Conservation (phyloP, 2,888 invertebrate species). For the Xestia xanthographa region DNA sequence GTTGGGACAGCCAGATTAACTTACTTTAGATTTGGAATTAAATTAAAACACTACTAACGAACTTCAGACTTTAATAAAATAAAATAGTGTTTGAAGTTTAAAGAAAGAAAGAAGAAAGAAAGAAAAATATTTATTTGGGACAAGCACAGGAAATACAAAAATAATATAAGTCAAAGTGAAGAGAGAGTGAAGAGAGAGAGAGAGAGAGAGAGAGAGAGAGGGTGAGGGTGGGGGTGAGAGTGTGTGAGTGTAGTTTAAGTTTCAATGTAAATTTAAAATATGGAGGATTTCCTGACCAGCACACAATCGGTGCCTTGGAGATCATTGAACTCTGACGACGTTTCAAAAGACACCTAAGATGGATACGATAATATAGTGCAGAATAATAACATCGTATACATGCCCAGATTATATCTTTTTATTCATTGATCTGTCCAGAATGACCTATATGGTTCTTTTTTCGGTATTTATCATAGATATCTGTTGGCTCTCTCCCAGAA, state of each 20-base stretch:
- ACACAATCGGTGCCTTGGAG: background rate
- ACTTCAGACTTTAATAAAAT: background rate
- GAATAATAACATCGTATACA: slow-evolving; percentile 30
- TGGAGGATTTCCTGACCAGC: background rate
- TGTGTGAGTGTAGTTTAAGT: too few species aligned
- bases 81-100: background rate
- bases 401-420: slow-evolving; percentile 34
- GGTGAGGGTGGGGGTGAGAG: too few species aligned
- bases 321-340: background rate
- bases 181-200: too few species aligned
- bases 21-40: slow-evolving; percentile 1
- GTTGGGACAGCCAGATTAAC: background rate
- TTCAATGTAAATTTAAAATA: background rate
- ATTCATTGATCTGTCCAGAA: slow-evolving; percentile 43
- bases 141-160: too few species aligned
- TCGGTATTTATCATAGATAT: slow-evolving; percentile 65
- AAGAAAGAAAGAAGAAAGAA: too few species aligned
- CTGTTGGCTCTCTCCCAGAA: slow-evolving; percentile 67
- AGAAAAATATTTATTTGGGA: too few species aligned
- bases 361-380: slow-evolving; percentile 9
- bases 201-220: too few species aligned
- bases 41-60: slow-evolving; percentile 3
- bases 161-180: too few species aligned
- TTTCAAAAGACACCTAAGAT: slow-evolving; percentile 3
- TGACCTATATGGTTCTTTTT: slow-evolving; percentile 45